Evolutionary conservation across 2,113 vertebrate genomes (phyloP).

Genomic region (Brevimyrus niger): DNA sequence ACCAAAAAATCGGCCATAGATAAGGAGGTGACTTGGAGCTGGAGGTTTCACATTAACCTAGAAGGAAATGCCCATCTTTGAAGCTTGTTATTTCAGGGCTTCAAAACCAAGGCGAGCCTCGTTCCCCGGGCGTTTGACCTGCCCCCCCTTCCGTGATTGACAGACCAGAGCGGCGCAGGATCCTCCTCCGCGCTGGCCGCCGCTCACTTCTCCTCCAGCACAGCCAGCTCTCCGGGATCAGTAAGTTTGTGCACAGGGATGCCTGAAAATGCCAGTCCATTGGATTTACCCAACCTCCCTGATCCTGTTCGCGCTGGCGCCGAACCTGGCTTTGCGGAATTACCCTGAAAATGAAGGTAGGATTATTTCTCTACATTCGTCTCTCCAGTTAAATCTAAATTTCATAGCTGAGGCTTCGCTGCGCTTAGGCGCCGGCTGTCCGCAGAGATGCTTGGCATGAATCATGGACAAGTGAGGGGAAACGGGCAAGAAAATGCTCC

Average conservation of each 20-base stretch:
- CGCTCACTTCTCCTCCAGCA: constrained; percentile 6
- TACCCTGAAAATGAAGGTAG: constrained; percentile 47
- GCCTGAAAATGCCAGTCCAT: constrained; percentile 41
- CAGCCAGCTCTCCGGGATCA: constrained; percentile 24
- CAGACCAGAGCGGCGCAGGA: constrained; percentile 22
- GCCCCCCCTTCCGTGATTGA: constrained; percentile 20
- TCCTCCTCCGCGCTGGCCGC: constrained; percentile 27
- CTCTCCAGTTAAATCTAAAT: not conserved
- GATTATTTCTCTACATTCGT: not conserved
- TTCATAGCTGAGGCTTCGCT: not conserved
- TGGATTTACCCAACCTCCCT: constrained; percentile 39
- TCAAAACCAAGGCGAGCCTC: not conserved
- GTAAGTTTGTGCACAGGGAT: constrained; percentile 47
- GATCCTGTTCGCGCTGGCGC: constrained; percentile 22
- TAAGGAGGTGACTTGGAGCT: not conserved
- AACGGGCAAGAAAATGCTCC: not conserved
- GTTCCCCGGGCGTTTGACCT: constrained; percentile 17
- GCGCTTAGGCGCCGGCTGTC: not conserved
- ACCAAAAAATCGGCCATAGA: not conserved
- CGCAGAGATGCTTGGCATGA: not conserved
- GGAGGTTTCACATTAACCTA: not conserved
- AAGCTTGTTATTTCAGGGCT: not conserved
- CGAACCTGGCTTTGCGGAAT: constrained; percentile 34
- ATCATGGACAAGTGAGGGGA: not conserved
- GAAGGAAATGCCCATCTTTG: not conserved